Conservation (phyloP, 2,797 vertebrate species). For the Florisuga fusca region DNA sequence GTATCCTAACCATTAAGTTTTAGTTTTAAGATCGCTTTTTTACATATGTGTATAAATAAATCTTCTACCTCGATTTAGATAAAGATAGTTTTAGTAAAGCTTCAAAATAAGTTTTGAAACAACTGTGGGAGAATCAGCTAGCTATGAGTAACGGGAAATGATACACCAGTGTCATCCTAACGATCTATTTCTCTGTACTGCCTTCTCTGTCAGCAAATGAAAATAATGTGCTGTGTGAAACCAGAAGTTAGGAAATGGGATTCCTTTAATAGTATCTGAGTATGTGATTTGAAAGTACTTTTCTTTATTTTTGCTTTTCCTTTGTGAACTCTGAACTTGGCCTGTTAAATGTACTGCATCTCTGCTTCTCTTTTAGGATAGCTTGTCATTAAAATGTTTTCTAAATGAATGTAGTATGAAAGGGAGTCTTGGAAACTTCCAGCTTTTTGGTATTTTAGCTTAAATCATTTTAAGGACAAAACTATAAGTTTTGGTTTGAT, state of each 20-base stretch:
- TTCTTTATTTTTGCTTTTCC: neutral
- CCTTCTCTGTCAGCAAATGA: neutral
- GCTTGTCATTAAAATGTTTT: slow-evolving; percentile 68
- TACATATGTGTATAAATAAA: too few species aligned
- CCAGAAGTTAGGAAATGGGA: neutral
- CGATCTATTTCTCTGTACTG: neutral
- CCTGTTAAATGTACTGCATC: neutral
- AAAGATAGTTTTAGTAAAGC: neutral
- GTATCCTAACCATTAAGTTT: neutral
- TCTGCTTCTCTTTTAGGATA: slow-evolving; percentile 57
- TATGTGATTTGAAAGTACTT: neutral
- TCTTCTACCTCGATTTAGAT: neutral
- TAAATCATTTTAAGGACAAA: slow-evolving; percentile 52
- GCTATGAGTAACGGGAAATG: neutral
- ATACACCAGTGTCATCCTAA: neutral
- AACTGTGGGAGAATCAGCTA: neutral
- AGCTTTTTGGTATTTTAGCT: slow-evolving; percentile 21
- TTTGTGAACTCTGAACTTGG: neutral
- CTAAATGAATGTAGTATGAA: slow-evolving; percentile 55
- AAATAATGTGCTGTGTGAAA: neutral
- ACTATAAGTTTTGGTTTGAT: slow-evolving; percentile 39
- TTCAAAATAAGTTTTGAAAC: neutral
- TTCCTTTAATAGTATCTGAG: neutral
- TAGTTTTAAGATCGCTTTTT: neutral
- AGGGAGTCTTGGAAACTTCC: slow-evolving; percentile 44